These are phyloP conservation scores for Calameuta filiformis DNA, from an alignment of 2,888 invertebrate genomes.

Conservation along the genomic window DNA sequence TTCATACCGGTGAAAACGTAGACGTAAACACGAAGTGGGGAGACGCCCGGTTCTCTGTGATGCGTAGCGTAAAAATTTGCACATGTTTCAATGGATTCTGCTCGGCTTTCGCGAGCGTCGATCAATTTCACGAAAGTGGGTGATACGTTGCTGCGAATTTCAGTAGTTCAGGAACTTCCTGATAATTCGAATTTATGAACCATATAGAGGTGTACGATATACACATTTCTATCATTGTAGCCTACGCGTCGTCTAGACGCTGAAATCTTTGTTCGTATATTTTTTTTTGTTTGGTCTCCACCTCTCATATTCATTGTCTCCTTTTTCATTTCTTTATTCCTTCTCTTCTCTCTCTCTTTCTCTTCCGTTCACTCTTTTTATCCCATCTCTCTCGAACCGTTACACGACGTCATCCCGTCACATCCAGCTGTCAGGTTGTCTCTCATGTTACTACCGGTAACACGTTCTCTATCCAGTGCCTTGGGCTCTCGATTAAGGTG, in stretches of 20 bases:
- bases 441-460: constrained; percentile 7
- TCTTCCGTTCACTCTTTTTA: constrained; percentile 18
- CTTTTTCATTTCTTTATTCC: neutral
- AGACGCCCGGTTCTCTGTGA: neutral
- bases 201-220: neutral
- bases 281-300: neutral
- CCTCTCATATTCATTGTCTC: neutral
- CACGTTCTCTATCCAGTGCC: neutral
- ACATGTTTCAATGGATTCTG: no score
- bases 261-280: neutral
- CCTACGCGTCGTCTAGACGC: neutral
- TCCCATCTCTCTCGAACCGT: constrained; percentile 39
- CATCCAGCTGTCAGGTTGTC: constrained; percentile 41
- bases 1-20: neutral
- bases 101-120: no score
- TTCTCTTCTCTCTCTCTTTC: neutral
- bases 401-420: constrained; percentile 46
- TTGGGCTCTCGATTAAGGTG: neutral
- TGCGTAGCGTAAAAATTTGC: neutral
- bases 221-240: neutral
- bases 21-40: neutral
- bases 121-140: no score
- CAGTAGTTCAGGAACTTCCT: neutral
- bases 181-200: neutral
- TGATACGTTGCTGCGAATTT: neutral